These are phyloP conservation scores for Anticlea derivata DNA, from an alignment of 2,888 invertebrate genomes.

Conservation along the genomic window DNA sequence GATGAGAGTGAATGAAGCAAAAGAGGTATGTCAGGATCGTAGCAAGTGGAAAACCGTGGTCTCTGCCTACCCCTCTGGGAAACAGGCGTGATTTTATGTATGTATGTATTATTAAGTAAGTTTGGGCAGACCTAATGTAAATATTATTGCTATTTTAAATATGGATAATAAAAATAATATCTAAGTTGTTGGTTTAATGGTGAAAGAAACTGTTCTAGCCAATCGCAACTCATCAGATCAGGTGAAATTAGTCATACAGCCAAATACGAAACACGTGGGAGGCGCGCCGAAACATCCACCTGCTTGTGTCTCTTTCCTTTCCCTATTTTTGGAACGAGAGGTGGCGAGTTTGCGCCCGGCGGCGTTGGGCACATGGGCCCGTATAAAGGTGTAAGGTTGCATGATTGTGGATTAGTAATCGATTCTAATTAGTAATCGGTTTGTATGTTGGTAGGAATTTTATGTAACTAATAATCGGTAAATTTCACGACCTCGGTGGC, in stretches of 20 bases:
- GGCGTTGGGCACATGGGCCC: slow-evolving; percentile 45
- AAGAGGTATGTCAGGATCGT: no score
- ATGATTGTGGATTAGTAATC: slow-evolving; percentile 20
- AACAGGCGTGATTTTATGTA: no score
- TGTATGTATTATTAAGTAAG: no score
- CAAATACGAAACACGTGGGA: slow-evolving; percentile 47
- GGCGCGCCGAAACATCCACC: slow-evolving; percentile 25
- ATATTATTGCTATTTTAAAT: no score
- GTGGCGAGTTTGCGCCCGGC: slow-evolving; percentile 47
- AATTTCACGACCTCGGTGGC: no score
- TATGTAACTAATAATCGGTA: not conserved
- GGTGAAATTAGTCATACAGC: slow-evolving; percentile 51
- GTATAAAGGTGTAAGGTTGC: slow-evolving; percentile 41
- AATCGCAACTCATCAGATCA: slow-evolving; percentile 39
- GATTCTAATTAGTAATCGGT: slow-evolving; percentile 20
- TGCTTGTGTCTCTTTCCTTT: slow-evolving; percentile 36
- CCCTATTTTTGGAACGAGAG: slow-evolving; percentile 34
- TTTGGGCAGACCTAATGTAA: no score
- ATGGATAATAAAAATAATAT: no score
- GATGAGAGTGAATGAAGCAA: no score
- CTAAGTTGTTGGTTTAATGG: no score
- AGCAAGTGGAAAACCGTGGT: no score
- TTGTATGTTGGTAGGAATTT: slow-evolving; percentile 17
- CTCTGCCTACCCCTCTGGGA: no score
- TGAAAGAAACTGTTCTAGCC: not conserved